Conservation (phyloP, 2,888 invertebrate species). For the Omphaloscelis lunosa region DNA sequence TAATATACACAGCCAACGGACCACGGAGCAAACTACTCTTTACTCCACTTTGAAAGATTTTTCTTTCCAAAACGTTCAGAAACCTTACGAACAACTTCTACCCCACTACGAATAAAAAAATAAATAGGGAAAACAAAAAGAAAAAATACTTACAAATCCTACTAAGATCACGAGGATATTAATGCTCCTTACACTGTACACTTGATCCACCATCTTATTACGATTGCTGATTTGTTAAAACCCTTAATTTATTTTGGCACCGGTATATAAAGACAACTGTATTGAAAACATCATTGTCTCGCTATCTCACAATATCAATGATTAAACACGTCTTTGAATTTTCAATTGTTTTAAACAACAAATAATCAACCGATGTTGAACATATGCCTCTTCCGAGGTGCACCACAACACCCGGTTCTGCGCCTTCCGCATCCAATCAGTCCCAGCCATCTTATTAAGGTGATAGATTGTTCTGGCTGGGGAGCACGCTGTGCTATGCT, state of each 20-base stretch:
- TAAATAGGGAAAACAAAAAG: background rate
- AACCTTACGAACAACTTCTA: background rate
- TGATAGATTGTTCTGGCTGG: background rate
- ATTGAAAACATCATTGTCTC: conserved; percentile 70
- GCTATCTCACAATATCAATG: conserved; percentile 54
- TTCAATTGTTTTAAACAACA: conserved; percentile 47
- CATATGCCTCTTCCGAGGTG: background rate
- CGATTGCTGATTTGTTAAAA: conserved; percentile 64
- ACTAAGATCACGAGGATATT: conserved; percentile 36
- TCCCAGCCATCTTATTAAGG: background rate
- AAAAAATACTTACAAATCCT: conserved; percentile 47
- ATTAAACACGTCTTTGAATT: conserved; percentile 63
- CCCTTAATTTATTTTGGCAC: conserved; percentile 52
- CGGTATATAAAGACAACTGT: conserved; percentile 63
- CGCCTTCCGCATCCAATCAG: background rate
- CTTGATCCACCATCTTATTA: conserved; percentile 43
- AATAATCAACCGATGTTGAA: conserved; percentile 2
- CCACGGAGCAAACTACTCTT: background rate
- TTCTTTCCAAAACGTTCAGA: background rate
- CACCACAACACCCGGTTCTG: background rate
- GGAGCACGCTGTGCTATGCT: too few species aligned
- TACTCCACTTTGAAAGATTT: background rate
- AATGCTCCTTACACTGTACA: conserved; percentile 18
- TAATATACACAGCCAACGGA: background rate
- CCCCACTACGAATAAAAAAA: background rate